Evolutionary conservation across 1,140 invertebrate genomes (phyloP), one percentile per base, ranked within the genome.

Genomic region (Procambarus clarkii): DNA sequence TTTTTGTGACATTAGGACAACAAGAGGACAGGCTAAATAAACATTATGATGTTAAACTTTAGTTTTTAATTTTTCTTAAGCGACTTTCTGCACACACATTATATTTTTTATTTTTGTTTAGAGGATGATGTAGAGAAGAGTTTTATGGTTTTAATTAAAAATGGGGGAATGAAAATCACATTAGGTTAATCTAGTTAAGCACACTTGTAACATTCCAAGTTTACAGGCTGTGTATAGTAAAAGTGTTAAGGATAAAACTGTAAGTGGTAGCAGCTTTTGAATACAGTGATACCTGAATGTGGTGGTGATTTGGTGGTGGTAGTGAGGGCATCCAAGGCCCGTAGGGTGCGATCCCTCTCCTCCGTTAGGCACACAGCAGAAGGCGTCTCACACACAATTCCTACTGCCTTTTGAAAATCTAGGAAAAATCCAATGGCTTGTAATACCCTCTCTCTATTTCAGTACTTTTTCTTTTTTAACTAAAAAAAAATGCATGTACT

Each of bases 371-470:
- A 82, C 87, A 82, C 87, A 76, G 60, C 64, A 82, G 79, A 71
- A 44, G 79, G 60, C 78, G 80, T 82, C 87, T 82, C 87, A 89
- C 54, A 74, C 80, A 74, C 80, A 82, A 82, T 15, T 74, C 79
- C 60, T 89, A 89, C 58, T 58, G 69, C 45, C 60, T 76, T 89
- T 89, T 89, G 79, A 83, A 71, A 58, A 89, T 89, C 87, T 89
- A 89, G 79, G 80, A 76, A 89, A 88, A 89, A 89, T 74, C 69
- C 69, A 74, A 74, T 74, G 69, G 69, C 69, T 74, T 54, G 24
- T 21, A 74, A 74, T 74, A 74, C n/a, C 24, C 69, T 74, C 34
- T 21, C 69, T 8, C 21, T 69, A 69, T 18, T 69, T 21, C 21
- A 4, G 21, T 34, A 21, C 7, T 74, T 54, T 54, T 54, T 54